Evolutionary conservation across 1,140 invertebrate species (phyloP), one percentile per base, ranked within the genome.

Genomic region (Drosophila simulans): DNA sequence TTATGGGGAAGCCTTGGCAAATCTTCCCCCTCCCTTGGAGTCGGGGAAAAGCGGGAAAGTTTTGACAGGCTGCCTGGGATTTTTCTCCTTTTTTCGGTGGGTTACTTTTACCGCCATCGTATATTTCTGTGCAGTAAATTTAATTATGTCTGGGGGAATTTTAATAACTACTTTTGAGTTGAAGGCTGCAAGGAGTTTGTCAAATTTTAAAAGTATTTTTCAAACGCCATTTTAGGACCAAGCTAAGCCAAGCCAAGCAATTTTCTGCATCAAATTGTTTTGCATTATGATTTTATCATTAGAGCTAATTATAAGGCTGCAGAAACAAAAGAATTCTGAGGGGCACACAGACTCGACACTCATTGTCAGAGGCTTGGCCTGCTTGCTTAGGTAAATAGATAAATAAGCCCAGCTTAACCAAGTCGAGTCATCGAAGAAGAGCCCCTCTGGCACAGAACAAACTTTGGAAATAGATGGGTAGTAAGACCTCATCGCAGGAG

Each of bases 201-300:
- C 4, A 43, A 43, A 11, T 17, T 58, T 43, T 20, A 3, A 13
- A 45, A 17, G 25, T 10, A 52, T 34, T 22, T 57, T 63, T 4
- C 8, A 17, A 17, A n/a, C 3, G 3, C 42, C 3, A 40, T 54
- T 55, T 15, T 40, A 7, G 5, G 5, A 7, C 39, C 8, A 7
- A 10, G 17, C 17, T 17, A 17, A 31, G 27, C 11, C n/a, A 66
- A 39, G 35, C 0, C 60, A 52, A 27, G 35, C 69, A 83, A 82
- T 83, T 82, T 82, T 83, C 80, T 60, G 74, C 74, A 52, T 82
- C 73, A 83, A 83, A 78, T 79, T 79, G 80, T 65, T 82, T 83
- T 69, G 63, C 55, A 74, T 74, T 82, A 79, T 69, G 79, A 83
- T 82, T 60, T 82, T 82, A 82, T 82, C 80, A 82, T 82, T 69